phyloP scores from a whole-genome alignment of 2,113 vertebrate species.

The Puffinus mauretanicus region DNA sequence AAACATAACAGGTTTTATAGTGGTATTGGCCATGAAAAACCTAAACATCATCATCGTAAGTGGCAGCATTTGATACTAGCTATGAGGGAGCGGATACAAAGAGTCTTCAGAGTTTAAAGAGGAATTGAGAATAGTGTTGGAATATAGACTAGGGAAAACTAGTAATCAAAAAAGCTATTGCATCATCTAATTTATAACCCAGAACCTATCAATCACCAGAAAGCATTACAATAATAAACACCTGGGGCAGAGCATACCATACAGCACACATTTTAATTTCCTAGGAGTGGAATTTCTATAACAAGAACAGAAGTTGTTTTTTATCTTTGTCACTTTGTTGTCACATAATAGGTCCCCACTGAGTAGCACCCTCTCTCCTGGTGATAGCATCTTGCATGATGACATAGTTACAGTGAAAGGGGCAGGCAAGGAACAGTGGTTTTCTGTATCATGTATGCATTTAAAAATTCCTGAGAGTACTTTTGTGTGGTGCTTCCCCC shows the following conservation, averaged over 20 bases:
- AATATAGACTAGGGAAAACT: not conserved
- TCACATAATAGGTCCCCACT: not conserved
- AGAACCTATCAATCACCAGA: not conserved
- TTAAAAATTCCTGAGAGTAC: not conserved
- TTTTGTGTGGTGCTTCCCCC: not conserved
- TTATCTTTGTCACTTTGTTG: not conserved
- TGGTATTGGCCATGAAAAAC: not conserved
- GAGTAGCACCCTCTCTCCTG: not conserved
- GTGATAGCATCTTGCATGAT: not conserved
- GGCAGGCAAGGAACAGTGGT: not conserved
- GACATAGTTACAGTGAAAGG: not conserved
- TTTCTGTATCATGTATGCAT: not conserved
- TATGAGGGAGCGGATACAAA: not conserved
- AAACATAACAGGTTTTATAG: not conserved
- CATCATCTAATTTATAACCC: not conserved
- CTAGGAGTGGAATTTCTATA: not conserved
- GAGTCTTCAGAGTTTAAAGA: not conserved
- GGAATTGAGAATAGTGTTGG: not conserved
- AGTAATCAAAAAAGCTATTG: not conserved
- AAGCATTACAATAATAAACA: not conserved
- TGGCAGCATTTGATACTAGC: not conserved
- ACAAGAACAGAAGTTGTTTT: not conserved
- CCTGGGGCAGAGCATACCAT: not conserved
- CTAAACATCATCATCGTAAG: not conserved
- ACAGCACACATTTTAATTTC: not conserved